A percentile compares a stretch with the other conserved stretches of the same genome.
These are phyloP conservation scores for Axea sp. DNA, from an alignment of 2,888 invertebrate species.

Conservation along the genomic window DNA sequence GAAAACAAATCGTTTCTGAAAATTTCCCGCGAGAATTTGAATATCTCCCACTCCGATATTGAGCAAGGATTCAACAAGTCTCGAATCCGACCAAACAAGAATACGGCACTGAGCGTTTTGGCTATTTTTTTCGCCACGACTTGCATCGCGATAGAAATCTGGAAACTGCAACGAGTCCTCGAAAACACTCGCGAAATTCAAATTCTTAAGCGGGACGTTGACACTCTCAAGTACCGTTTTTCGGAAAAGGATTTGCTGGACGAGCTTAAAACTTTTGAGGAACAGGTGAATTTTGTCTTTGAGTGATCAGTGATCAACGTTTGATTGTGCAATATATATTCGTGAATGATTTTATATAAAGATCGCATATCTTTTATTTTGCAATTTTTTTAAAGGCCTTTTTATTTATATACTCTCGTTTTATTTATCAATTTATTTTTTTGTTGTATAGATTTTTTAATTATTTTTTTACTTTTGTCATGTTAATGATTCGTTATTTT, in stretches of 20 bases:
- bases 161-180: slow-evolving; percentile 69
- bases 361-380: too few species aligned
- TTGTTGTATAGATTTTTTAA: not conserved
- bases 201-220: slow-evolving; percentile 71
- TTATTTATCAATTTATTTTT: too few species aligned
- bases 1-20: slow-evolving; percentile 73
- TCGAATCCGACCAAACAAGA: slow-evolving; percentile 54
- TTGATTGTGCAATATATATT: not conserved
- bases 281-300: too few species aligned
- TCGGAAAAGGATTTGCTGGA: slow-evolving; percentile 73
- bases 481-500: not conserved
- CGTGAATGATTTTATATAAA: too few species aligned
- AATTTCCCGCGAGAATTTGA: slow-evolving; percentile 75
- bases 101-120: slow-evolving; percentile 67
- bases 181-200: slow-evolving; percentile 71
- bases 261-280: slow-evolving; percentile 74
- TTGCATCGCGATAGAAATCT: slow-evolving; percentile 72
- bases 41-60: slow-evolving; percentile 72
- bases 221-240: slow-evolving; percentile 72
- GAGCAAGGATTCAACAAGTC: slow-evolving; percentile 72
- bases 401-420: too few species aligned
- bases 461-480: not conserved
- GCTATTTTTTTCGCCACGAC: slow-evolving; percentile 69
- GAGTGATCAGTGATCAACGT: too few species aligned
- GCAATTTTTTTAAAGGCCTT: too few species aligned